Base-by-base conservation (phyloP, 2,113 vertebrate genomes). In the Tretioscincus oriximinensis region DNA sequence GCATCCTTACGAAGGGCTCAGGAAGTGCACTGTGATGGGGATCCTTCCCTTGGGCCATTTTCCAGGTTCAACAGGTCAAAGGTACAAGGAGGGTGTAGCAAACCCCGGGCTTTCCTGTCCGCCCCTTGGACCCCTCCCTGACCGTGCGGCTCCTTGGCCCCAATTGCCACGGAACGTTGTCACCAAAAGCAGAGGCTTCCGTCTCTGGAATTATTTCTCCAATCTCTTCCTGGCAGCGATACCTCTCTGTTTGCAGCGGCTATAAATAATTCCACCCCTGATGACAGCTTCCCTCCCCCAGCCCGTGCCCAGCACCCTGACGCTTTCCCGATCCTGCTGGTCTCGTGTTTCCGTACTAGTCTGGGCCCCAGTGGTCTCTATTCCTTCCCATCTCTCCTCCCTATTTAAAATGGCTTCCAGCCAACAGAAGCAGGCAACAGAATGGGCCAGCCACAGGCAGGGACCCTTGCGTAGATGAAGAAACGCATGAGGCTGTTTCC, bases 171-270 rank as follows among this genome's bases (percentile, higher is more conserved):
- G 77, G 86, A 80, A 85, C 73, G 63, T 78, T 83, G 79, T 89
- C 87, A 86, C 80, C 82, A 24, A 24, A 49, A 82, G 91, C 88
- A 81, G 68, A 5, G 1, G 85, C 85, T 87, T 89, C 90, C 92
- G 88, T 81, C 88, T 89, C 76, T 12, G 5, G 89, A 82, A 91
- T 88, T 90, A 92, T 92, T 92, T 91, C 91, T 86, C 82, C 90
- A 81, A 47, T 85, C 90, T 79, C 85, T 85, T 88, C 87, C 88
- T 92, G 90, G 88, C 88, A 84, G 65, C 51, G 0, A 69, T 86
- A 16, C 75, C 87, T 89, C 88, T 87, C 88, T 24, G 85, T 31
- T 80, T 86, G 88, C 86, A 68, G 85, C 82, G 28, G 87, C 90
- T 93, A 93, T 88, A 92, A 93, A 93, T 93, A 93, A 90, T 88